Evolutionary conservation across 2,888 invertebrate species (phyloP), one percentile per base, ranked within the genome.

Genomic region (Platycheirus rosarum): DNA sequence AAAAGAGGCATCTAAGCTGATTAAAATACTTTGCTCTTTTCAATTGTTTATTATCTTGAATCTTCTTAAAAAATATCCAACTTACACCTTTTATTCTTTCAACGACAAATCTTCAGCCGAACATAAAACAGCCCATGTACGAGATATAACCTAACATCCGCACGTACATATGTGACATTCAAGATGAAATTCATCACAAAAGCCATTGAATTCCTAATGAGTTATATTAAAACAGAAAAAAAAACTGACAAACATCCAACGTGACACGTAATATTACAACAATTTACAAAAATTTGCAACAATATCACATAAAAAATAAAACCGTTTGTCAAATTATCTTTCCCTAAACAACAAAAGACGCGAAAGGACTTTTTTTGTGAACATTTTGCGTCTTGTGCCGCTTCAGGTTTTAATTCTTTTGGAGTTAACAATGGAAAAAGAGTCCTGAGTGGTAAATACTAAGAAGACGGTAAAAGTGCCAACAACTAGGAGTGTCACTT

Each of bases 241-340:
- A 23, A 40, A 57, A 5, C 55, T 57, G 37, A 49, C 40, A 62
- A 60, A 62, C 51, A 48, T 18, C 44, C 62, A 35, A 51, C 55
- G 20, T 69, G 74, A 65, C 75, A 68, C 69, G 74, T 66, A 63
- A 57, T 69, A 69, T 74, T 74, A 68, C 69, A 65, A 70, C 75
- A 75, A 65, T 80, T 70, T 69, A 80, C 79, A 65, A 75, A 70
- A 75, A 66, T n/a, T n/a, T n/a, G n/a, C 2, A 23, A 23, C 2
- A 23, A 23, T 48, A 65, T 42, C 66, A 53, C 46, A 73, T 55
- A 66, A 66, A 73, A 78, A 35, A 73, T n/a, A 49, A 60, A 68
- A 71, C 62, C 65, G 65, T 70, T 75, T 75, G 48, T 62, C 76
- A 66, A 70, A 80, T 80, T 76, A 70, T 71, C 55, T 46, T 75